phyloP scores from a whole-genome alignment of 2,797 vertebrate genomes.

The Typhlichthys subterraneus region DNA sequence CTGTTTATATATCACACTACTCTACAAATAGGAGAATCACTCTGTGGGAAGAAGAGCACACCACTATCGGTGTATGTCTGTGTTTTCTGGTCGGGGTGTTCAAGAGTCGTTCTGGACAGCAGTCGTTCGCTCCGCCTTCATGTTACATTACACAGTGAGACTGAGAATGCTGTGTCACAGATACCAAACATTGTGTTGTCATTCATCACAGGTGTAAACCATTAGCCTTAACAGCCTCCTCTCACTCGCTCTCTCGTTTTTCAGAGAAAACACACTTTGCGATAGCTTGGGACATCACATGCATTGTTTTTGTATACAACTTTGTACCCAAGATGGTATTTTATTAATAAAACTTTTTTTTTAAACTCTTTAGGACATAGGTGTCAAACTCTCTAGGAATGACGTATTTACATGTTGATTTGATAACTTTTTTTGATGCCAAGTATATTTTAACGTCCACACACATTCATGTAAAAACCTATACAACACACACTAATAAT shows the following conservation, averaged over 20 bases:
- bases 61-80: conserved; percentile 49
- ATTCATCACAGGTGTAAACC: conserved; percentile 65
- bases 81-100: conserved; percentile 23
- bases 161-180: conserved; percentile 84
- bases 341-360: conserved; percentile 75
- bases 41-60: conserved; percentile 60
- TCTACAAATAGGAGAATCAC: conserved; percentile 83
- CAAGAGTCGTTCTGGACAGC: conserved; percentile 29
- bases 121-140: conserved; percentile 22
- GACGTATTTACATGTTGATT: conserved; percentile 80
- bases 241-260: conserved; percentile 43
- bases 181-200: conserved; percentile 67
- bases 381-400: conserved; percentile 75
- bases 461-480: conserved; percentile 81
- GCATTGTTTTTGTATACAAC: conserved; percentile 82
- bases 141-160: conserved; percentile 80
- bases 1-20: conserved; percentile 85
- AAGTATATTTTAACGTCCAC: conserved; percentile 77
- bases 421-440: conserved; percentile 68
- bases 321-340: conserved; percentile 69
- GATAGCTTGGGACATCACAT: conserved; percentile 86
- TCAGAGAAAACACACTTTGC: conserved; percentile 84
- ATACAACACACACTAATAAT: conserved; percentile 63
- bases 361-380: conserved; percentile 68
- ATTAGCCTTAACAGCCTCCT: conserved; percentile 53